phyloP scores from a whole-genome alignment of 2,113 vertebrate species.

The Ardeotis arabs region DNA sequence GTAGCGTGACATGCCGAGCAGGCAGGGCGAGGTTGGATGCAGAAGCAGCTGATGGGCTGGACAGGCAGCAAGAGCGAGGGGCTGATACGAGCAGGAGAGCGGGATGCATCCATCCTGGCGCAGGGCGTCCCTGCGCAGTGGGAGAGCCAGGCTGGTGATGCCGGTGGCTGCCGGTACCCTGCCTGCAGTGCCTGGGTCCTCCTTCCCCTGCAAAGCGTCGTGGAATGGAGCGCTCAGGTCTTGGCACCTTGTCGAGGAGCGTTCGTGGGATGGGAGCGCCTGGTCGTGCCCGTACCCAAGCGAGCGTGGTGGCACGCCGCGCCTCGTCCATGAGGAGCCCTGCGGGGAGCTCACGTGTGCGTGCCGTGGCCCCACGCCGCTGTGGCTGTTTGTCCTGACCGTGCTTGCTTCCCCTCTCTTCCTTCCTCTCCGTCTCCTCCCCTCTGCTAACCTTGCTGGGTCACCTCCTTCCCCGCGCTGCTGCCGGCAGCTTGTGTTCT shows the following conservation, averaged over 20 bases:
- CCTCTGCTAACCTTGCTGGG: neutral
- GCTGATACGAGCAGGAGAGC: neutral
- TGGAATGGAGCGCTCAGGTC: neutral
- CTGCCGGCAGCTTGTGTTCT: neutral
- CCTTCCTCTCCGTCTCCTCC: neutral
- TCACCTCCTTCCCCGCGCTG: neutral
- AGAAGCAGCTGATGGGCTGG: neutral
- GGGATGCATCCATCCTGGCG: neutral
- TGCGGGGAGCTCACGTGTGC: constrained; percentile 8
- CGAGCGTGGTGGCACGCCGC: neutral
- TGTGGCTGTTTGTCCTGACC: neutral
- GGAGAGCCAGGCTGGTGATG: neutral
- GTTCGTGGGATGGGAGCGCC: neutral
- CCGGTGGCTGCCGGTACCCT: neutral
- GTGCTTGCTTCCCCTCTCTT: neutral
- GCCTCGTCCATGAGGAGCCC: constrained; percentile 41
- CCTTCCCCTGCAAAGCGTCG: neutral
- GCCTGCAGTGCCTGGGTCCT: neutral
- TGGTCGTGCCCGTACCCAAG: neutral
- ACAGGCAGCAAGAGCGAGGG: neutral
- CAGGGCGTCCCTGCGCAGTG: neutral
- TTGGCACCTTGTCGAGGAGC: neutral
- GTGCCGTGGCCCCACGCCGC: neutral
- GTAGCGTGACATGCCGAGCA: rapidly evolving
- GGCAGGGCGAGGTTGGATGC: neutral